Conservation (phyloP, 2,888 invertebrate species). For the Hypsopygia costalis region DNA sequence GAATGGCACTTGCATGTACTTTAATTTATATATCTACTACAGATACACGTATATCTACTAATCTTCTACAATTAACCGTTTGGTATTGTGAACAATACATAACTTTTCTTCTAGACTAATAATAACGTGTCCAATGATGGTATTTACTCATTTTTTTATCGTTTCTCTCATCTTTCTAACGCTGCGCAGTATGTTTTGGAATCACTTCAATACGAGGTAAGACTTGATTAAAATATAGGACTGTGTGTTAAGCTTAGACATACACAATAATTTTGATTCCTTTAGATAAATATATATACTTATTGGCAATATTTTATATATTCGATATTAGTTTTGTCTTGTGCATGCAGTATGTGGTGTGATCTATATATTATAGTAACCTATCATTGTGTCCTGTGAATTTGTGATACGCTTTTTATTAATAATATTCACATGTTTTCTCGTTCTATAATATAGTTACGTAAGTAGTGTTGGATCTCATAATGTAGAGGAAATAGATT, state of each 20-base stretch:
- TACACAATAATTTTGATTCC: conserved; percentile 20
- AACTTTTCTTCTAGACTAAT: conserved; percentile 57
- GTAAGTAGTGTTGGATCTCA: conserved; percentile 21
- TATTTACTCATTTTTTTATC: conserved; percentile 76
- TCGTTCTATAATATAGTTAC: conserved; percentile 14
- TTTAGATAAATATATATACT: conserved; percentile 25
- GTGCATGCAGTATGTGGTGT: conserved; percentile 40
- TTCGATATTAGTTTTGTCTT: conserved; percentile 20
- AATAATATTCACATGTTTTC: conserved; percentile 27
- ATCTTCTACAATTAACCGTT: conserved; percentile 5
- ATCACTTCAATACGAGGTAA: conserved; percentile 99
- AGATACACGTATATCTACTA: conserved; percentile 4
- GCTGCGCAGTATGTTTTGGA: conserved; percentile 99
- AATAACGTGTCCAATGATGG: conserved; percentile 53
- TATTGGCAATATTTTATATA: conserved; percentile 28
- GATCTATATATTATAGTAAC: conserved; percentile 42
- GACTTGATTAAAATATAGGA: conserved; percentile 69
- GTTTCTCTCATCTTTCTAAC: conserved; percentile 87
- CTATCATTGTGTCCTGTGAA: conserved; percentile 82
- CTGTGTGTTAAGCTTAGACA: conserved; percentile 39
- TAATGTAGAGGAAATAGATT: conserved; percentile 4
- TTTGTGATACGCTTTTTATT: conserved; percentile 80
- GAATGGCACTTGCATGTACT: conserved; percentile 63
- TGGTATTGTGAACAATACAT: conserved; percentile 13
- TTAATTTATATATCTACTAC: conserved; percentile 27